Conservation (phyloP, 1,140 invertebrate species). For the Thereuonema tuberculata region DNA sequence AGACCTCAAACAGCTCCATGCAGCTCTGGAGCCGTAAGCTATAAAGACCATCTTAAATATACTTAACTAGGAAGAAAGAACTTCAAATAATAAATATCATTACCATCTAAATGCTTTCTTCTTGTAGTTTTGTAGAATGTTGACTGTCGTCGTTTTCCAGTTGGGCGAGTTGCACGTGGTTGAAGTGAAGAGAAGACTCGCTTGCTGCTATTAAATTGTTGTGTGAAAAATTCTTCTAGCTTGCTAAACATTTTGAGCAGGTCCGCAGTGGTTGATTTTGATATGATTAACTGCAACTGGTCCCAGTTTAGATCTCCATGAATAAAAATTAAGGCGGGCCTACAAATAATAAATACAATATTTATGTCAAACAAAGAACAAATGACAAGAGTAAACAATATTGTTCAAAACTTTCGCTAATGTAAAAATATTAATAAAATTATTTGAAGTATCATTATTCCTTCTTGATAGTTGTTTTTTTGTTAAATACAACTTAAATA, state of each 20-base stretch:
- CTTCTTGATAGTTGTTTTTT: too few relatives aligned
- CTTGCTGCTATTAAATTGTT: constrained; percentile 87
- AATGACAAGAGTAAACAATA: not conserved
- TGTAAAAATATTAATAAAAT: not conserved
- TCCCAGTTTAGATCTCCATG: constrained; percentile 89
- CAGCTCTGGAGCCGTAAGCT: too few relatives aligned
- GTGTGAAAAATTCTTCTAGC: constrained; percentile 90
- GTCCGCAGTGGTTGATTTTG: constrained; percentile 89
- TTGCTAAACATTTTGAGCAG: constrained; percentile 92
- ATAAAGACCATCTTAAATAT: too few relatives aligned
- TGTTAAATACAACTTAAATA: too few relatives aligned
- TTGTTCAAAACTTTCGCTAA: not conserved
- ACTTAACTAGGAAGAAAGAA: too few relatives aligned
- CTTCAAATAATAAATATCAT: too few relatives aligned
- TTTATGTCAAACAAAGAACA: not conserved
- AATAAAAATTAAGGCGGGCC: constrained; percentile 80
- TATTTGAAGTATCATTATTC: too few relatives aligned
- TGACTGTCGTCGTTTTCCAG: not conserved
- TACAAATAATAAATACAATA: constrained; percentile 25
- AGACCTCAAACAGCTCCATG: too few relatives aligned
- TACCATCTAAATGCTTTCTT: not conserved
- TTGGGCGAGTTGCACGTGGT: constrained; percentile 33
- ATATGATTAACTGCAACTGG: constrained; percentile 89
- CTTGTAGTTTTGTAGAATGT: not conserved
- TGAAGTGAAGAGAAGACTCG: constrained; percentile 65